Conservation (phyloP, 2,113 vertebrate genomes). For the Bubo blakistoni region DNA sequence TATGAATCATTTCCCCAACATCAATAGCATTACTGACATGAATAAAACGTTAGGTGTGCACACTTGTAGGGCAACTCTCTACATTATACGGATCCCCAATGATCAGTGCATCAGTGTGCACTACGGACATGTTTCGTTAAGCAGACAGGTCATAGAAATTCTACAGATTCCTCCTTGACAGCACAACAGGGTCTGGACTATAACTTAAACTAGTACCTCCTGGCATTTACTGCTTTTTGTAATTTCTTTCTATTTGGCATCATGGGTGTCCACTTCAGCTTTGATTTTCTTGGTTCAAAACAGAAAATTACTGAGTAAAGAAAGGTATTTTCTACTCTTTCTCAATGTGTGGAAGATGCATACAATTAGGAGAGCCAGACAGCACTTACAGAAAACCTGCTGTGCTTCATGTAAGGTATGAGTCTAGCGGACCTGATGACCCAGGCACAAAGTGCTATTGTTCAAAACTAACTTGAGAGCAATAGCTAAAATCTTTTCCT, state of each 20-base stretch:
- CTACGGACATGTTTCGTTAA: background rate
- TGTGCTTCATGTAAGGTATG: background rate
- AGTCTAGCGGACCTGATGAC: background rate
- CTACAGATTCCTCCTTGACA: background rate
- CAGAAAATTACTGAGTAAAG: background rate
- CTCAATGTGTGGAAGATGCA: background rate
- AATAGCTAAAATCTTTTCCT: background rate
- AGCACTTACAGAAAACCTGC: background rate
- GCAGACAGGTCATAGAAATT: background rate
- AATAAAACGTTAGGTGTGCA: background rate
- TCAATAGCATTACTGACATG: background rate
- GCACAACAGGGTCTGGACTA: background rate
- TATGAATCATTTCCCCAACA: background rate
- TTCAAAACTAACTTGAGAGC: background rate
- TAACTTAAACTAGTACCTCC: background rate
- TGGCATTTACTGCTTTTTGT: background rate
- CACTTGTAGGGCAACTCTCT: background rate
- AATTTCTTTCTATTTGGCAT: background rate
- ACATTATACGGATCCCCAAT: background rate
- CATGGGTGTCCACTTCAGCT: background rate
- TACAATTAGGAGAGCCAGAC: background rate
- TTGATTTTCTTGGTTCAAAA: background rate
- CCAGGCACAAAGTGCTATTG: background rate
- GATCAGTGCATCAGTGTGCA: background rate
- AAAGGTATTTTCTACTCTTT: background rate